Base-by-base conservation (phyloP, 1,140 invertebrate species). In the Bathynomus jamesi region DNA sequence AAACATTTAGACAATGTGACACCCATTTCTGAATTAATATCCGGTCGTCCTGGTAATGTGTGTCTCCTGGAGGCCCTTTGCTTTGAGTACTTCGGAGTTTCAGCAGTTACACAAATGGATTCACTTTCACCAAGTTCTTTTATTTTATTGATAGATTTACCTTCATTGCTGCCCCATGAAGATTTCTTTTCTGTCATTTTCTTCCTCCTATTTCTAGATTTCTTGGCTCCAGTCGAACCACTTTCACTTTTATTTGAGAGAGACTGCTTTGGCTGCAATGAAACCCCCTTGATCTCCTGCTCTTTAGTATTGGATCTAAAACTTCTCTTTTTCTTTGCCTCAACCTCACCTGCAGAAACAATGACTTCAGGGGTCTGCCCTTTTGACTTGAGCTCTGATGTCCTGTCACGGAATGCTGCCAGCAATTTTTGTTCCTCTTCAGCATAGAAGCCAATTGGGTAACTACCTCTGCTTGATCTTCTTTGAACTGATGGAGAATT, bases 401-500 rank as follows among this genome's bases (percentile, higher is more conserved):
- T 53, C 40, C 40, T 53, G 21, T 53, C 40, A 53, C 40, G 40
- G 40, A 17, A 53, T 53, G 40, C 40, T 53, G 40, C 40, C 40
- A 53, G 40, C 40, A 53, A 21, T 21, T 53, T 53, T 21, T 53
- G 40, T 53, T 53, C 40, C 40, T 53, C 40, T 53, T 53, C 40
- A 53, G 40, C 40, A 53, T 53, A 53, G 40, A 53, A 53, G 40
- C 40, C 40, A 53, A 53, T 53, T 11, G 13, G 40, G 40, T 53
- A 53, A 53, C 40, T 53, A 53, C 40, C 40, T 53, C 40, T 53
- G 40, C 40, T 53, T 53, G 40, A 53, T 53, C 40, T 53, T 53
- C 40, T 53, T 53, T 53, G 40, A 53, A 53, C 40, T 53, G 40
- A 53, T 53, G 40, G 40, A 21, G 40, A 53, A 21, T 21, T 53